Conservation (phyloP, 2,113 vertebrate species). For the Vicugna pacos region DNA sequence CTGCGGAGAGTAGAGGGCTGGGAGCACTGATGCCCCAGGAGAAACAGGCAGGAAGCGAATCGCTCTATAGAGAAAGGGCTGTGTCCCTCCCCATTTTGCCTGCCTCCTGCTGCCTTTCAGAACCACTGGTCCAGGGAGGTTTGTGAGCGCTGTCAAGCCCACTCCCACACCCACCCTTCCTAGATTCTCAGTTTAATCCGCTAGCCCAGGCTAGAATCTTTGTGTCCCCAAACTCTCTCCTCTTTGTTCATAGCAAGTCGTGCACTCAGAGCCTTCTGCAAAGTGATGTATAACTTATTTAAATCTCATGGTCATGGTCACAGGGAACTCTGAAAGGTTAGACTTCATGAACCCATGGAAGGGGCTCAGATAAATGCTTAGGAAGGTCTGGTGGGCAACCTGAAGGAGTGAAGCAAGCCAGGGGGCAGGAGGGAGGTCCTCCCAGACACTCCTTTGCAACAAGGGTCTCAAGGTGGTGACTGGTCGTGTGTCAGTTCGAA, state of each 20-base stretch:
- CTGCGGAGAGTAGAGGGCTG: not conserved
- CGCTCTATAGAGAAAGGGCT: rapidly evolving
- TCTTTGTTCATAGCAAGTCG: not conserved
- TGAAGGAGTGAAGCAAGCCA: not conserved
- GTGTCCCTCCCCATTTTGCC: too few species aligned
- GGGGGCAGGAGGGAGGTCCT: not conserved
- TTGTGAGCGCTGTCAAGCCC: not conserved
- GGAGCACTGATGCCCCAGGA: rapidly evolving
- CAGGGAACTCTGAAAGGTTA: not conserved
- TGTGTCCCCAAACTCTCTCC: not conserved
- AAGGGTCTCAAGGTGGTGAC: not conserved
- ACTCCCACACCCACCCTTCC: not conserved
- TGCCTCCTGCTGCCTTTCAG: not conserved
- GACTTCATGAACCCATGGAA: not conserved
- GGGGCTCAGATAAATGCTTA: not conserved
- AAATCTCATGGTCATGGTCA: not conserved
- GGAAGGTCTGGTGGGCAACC: too few species aligned
- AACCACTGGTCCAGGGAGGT: not conserved
- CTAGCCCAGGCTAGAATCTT: not conserved
- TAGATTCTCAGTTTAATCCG: not conserved
- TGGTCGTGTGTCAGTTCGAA: not conserved
- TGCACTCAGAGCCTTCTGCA: not conserved
- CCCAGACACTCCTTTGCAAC: not conserved
- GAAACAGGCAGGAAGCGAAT: not conserved
- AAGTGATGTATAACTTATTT: not conserved